phyloP scores from a whole-genome alignment of 2,797 vertebrate genomes.

The Agapornis canus region DNA sequence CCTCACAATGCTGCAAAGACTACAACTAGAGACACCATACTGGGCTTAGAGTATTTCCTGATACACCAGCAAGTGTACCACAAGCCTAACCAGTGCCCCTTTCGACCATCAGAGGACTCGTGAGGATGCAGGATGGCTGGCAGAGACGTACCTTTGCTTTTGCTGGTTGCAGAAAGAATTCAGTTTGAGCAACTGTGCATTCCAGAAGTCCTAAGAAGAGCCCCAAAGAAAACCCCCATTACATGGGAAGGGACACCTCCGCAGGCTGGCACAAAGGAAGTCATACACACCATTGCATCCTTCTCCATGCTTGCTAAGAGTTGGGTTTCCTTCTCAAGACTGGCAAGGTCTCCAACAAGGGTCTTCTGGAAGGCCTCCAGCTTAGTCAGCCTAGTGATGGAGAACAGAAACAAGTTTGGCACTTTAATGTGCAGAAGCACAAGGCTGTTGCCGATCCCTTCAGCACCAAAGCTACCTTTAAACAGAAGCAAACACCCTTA shows the following conservation, averaged over 20 bases:
- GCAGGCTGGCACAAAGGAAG: neutral
- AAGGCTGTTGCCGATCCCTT: neutral
- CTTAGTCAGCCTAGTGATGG: slow-evolving; percentile 66
- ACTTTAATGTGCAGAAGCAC: rapidly evolving
- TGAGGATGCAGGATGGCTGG: neutral
- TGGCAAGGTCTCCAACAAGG: slow-evolving; percentile 78
- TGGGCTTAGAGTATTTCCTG: neutral
- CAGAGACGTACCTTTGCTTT: slow-evolving; percentile 77
- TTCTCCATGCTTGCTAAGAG: slow-evolving; percentile 79
- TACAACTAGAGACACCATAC: neutral
- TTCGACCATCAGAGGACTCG: neutral
- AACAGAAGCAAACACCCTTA: neutral
- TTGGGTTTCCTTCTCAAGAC: slow-evolving; percentile 77
- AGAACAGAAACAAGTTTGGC: neutral
- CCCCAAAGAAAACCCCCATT: neutral
- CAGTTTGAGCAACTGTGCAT: slow-evolving; percentile 76
- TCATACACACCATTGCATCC: slow-evolving; percentile 75
- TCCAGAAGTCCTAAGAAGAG: slow-evolving; percentile 82
- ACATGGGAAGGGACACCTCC: neutral
- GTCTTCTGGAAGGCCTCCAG: slow-evolving; percentile 79
- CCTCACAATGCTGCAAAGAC: neutral
- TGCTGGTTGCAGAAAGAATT: slow-evolving; percentile 80
- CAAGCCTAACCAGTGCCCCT: neutral
- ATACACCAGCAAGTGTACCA: neutral
- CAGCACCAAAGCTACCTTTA: neutral